Evolutionary conservation across 2,888 invertebrate genomes (phyloP).

Genomic region (Troides helena): DNA sequence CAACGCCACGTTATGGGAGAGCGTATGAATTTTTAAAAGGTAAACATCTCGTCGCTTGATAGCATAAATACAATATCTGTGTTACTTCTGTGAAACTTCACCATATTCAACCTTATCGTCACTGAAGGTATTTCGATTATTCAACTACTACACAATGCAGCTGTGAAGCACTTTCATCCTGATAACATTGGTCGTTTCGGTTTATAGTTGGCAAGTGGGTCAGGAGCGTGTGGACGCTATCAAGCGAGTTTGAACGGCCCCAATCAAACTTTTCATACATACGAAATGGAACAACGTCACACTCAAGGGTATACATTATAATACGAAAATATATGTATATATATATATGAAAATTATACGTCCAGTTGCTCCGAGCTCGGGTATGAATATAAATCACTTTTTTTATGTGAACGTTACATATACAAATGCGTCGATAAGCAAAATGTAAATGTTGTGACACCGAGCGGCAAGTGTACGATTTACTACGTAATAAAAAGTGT

Average conservation of each 20-base stretch:
- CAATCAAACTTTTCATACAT: constrained; percentile 14
- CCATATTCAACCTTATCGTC: no score
- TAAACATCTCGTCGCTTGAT: no score
- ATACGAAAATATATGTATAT: neutral
- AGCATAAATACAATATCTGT: no score
- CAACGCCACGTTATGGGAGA: no score
- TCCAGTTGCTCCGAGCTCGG: neutral
- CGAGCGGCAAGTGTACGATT: neutral
- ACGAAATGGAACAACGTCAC: constrained; percentile 6
- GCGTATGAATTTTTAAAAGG: no score
- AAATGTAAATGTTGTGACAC: neutral
- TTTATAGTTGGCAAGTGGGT: neutral
- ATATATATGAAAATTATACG: neutral
- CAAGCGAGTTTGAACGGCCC: neutral
- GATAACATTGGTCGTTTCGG: neutral
- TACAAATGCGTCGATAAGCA: neutral
- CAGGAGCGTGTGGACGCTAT: neutral
- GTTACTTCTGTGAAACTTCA: no score
- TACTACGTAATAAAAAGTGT: no score
- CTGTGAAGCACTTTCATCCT: neutral
- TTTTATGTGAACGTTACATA: neutral
- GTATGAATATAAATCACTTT: neutral
- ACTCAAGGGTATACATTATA: neutral
- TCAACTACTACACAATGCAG: no score
- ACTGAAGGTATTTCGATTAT: no score